Evolutionary conservation across 30 jellyfish, hydroid and myxozoan genomes (phyloP), one percentile per base, ranked within the genome.

Genomic region (Aurelia coerulea): DNA sequence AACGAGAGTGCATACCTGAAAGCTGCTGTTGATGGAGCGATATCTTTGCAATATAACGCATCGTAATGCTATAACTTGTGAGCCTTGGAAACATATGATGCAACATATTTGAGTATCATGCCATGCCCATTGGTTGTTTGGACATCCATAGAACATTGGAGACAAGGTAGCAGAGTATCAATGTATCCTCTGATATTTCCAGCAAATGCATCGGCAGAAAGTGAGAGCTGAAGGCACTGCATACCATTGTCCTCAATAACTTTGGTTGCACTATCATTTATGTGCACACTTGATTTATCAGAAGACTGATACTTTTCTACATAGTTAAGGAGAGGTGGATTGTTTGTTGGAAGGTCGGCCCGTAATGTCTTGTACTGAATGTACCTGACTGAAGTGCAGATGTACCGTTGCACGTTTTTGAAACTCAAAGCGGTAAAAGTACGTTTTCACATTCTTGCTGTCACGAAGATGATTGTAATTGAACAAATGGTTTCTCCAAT

Each of bases 351-450:
- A 11, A 37, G 46, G 4, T 60, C 59, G 0, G 88, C 88, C 15
- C 8, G 53, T 2, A 77, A 32, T 18, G 23, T 8, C 19, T 11
- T 1, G 15, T 54, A 39, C 2, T 77, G 80, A 7, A 77, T 77
- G 18, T 41, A 33, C n/a, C n/a, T 11, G 32, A 77, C 67, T 56
- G 1, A 79, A 13, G 17, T 79, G 90, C 0, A 79, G 51, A 64
- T 79, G 90, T 15, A 65, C 11, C 0, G 74, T 51, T 23, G 89
- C 91, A 0, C 75, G 74, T 6, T 81, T 54, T 39, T 81, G 91
- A 32, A 81, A 79, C 51, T 81, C 88, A 50, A 81, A 68, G 2
- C 91, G 78, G 46, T 81, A 34, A 64, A 67, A 81, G 65, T 34
- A 79, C 1, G 52, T 62, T 10, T 65, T 62, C 2, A 79, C 90